Evolutionary conservation across 2,113 vertebrate species (phyloP).

Genomic region (Lynx canadensis): DNA sequence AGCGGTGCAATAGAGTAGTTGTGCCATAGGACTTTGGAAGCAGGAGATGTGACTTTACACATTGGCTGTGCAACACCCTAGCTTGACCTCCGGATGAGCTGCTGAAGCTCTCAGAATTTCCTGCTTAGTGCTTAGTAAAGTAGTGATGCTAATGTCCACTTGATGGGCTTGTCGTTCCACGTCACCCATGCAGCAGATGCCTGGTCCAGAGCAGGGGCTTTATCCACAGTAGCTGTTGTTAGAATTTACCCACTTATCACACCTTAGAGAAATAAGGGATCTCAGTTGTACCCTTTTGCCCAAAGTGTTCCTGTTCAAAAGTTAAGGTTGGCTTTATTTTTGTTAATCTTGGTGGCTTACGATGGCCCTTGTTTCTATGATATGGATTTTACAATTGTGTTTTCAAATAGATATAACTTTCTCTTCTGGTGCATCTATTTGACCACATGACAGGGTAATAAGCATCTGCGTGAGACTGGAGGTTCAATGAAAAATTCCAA

Average conservation of each 20-base stretch:
- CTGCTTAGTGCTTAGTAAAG: background rate
- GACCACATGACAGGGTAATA: background rate
- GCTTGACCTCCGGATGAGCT: background rate
- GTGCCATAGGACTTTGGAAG: background rate
- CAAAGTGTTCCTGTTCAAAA: background rate
- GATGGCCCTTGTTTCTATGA: background rate
- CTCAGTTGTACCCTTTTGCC: background rate
- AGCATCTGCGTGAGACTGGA: background rate
- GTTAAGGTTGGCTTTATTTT: background rate
- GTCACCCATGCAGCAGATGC: background rate
- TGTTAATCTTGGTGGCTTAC: background rate
- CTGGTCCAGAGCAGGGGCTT: background rate
- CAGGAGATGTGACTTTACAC: background rate
- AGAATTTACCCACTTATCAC: background rate
- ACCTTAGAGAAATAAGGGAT: background rate
- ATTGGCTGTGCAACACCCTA: background rate
- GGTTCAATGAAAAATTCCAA: background rate
- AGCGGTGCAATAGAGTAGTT: background rate
- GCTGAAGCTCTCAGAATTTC: background rate
- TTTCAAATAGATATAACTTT: constrained; percentile 42
- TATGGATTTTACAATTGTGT: background rate
- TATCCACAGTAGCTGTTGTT: background rate
- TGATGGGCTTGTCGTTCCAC: background rate
- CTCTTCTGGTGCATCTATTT: background rate
- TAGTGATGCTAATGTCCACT: background rate